Conservation (phyloP, 2,888 invertebrate genomes). For the Catocala sponsa region DNA sequence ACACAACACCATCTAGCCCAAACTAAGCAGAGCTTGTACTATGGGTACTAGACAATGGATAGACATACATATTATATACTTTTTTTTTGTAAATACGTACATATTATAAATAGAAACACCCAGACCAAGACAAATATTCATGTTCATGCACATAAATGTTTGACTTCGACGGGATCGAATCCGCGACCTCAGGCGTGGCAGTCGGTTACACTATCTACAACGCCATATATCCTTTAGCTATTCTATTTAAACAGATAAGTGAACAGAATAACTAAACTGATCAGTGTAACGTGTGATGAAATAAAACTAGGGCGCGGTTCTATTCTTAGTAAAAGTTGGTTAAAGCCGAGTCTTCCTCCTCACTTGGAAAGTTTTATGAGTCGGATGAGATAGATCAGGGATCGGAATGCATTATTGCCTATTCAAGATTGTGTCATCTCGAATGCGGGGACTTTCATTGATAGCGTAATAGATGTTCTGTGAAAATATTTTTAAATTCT, state of each 20-base stretch:
- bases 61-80: too few relatives aligned
- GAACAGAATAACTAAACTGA: slow-evolving; percentile 29
- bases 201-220: too few relatives aligned
- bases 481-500: slow-evolving; percentile 8
- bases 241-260: background rate
- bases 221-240: too few relatives aligned
- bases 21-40: too few relatives aligned
- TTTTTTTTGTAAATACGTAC: too few relatives aligned
- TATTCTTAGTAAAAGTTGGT: slow-evolving; percentile 69
- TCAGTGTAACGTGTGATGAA: slow-evolving; percentile 51
- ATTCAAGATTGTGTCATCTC: slow-evolving; percentile 74
- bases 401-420: slow-evolving; percentile 79
- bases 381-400: slow-evolving; percentile 78
- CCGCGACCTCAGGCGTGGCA: too few relatives aligned
- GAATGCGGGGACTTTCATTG: slow-evolving; percentile 35
- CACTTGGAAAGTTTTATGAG: slow-evolving; percentile 78
- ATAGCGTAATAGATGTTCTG: slow-evolving; percentile 16
- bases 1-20: too few relatives aligned
- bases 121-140: too few relatives aligned
- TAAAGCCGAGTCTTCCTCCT: slow-evolving; percentile 69
- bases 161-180: too few relatives aligned
- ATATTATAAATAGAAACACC: too few relatives aligned
- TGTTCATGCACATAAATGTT: too few relatives aligned
- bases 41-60: too few relatives aligned
- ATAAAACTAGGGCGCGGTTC: slow-evolving; percentile 54